Percentiles rank a stretch among this genome's conserved stretches.
Evolutionary conservation across 2,797 vertebrate genomes (phyloP).

Genomic region (Melanotaenia boesemani): DNA sequence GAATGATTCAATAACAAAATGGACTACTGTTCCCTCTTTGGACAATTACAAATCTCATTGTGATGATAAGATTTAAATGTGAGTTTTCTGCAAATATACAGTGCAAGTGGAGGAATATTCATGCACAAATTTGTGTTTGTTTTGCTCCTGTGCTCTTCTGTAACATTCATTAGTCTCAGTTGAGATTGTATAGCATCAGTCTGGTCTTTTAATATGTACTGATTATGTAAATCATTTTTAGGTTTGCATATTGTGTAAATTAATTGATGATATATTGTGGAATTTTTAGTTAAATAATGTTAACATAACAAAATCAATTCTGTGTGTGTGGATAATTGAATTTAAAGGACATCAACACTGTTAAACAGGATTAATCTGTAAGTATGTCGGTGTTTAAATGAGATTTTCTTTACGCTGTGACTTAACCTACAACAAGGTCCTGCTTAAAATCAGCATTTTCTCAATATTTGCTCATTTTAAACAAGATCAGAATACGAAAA

Average conservation of each 20-base stretch:
- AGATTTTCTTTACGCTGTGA: neutral
- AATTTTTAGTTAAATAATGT: neutral
- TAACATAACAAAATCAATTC: neutral
- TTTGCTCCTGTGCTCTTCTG: too few relatives aligned
- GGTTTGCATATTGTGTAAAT: too few relatives aligned
- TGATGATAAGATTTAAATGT: neutral
- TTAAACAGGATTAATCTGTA: neutral
- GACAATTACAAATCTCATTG: neutral
- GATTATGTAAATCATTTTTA: too few relatives aligned
- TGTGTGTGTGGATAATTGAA: conserved; percentile 13
- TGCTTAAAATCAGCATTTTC: neutral
- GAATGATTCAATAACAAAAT: neutral
- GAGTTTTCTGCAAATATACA: neutral
- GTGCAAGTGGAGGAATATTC: neutral
- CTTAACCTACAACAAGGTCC: neutral
- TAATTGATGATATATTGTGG: too few relatives aligned
- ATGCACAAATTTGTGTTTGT: too few relatives aligned
- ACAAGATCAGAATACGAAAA: conserved; percentile 21
- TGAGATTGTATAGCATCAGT: too few relatives aligned
- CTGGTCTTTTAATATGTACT: too few relatives aligned
- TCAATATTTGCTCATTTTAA: conserved; percentile 22
- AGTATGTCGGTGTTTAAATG: neutral
- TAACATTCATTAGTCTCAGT: too few relatives aligned
- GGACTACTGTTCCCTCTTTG: too few relatives aligned
- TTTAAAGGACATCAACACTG: neutral